Evolutionary conservation across 2,113 vertebrate species (phyloP).

Genomic region (Reinhardtius hippoglossoides): DNA sequence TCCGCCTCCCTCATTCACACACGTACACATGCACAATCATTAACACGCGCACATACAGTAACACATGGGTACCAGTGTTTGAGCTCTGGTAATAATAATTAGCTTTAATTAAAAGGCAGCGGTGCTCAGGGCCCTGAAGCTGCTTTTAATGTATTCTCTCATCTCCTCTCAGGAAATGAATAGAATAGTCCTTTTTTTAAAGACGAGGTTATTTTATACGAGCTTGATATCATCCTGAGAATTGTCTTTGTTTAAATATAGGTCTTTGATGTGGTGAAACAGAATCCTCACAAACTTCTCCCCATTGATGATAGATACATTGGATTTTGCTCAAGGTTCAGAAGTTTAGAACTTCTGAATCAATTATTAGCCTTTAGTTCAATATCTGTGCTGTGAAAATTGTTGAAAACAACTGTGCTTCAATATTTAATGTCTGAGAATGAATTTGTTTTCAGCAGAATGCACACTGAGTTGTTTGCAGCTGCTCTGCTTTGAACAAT

Average conservation of each 20-base stretch:
- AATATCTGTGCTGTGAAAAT: too few relatives aligned
- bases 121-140: slow-evolving; percentile 7
- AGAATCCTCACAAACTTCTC: not conserved
- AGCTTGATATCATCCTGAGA: slow-evolving; percentile 26
- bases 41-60: slow-evolving; percentile 6
- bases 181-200: slow-evolving; percentile 25
- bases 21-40: slow-evolving; percentile 9
- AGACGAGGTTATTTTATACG: slow-evolving; percentile 30
- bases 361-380: too few relatives aligned
- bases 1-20: not conserved
- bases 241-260: slow-evolving; percentile 20
- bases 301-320: too few relatives aligned
- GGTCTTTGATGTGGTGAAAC: not conserved
- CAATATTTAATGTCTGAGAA: too few relatives aligned
- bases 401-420: too few relatives aligned
- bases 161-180: slow-evolving; percentile 45
- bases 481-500: too few relatives aligned
- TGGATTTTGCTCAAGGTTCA: too few relatives aligned
- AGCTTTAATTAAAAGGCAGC: slow-evolving; percentile 64
- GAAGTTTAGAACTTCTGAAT: too few relatives aligned
- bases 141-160: slow-evolving; percentile 27
- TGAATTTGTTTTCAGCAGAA: too few relatives aligned
- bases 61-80: slow-evolving; percentile 1
- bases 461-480: too few relatives aligned
- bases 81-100: slow-evolving; percentile 60